phyloP scores from a whole-genome alignment of 2,888 invertebrate genomes.

The Eustalomyia histrio region DNA sequence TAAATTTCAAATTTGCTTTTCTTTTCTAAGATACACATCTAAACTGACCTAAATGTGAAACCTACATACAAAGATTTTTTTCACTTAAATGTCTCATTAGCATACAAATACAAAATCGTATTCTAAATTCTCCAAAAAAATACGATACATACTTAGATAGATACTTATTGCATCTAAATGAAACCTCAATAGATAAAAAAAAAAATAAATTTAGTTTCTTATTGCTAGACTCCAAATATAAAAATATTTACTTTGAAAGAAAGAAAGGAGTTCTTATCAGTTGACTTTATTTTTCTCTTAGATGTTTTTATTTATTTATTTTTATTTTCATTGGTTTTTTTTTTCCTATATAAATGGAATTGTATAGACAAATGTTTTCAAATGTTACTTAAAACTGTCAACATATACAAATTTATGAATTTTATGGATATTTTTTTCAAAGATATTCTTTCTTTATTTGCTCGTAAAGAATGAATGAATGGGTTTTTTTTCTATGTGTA shows the following conservation, averaged over 20 bases:
- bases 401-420: slow-evolving; percentile 68
- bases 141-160: not conserved
- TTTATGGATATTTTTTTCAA: slow-evolving; percentile 45
- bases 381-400: slow-evolving; percentile 67
- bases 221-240: not conserved
- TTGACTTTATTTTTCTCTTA: not conserved
- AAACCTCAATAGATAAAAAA: slow-evolving; percentile 4
- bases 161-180: slow-evolving; percentile 3
- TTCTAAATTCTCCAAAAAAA: not conserved
- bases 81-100: slow-evolving; percentile 48
- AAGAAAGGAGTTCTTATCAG: slow-evolving; percentile 1
- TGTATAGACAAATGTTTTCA: slow-evolving; percentile 56
- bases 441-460: not conserved
- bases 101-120: slow-evolving; percentile 37
- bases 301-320: not conserved
- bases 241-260: not conserved
- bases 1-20: not conserved
- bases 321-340: not conserved
- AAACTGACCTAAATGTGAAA: slow-evolving; percentile 7
- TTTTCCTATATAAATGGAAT: not conserved
- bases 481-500: not conserved
- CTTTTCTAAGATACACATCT: slow-evolving; percentile 7
- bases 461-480: slow-evolving; percentile 5
- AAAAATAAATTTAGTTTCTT: not conserved
- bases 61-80: slow-evolving; percentile 9